Evolutionary conservation across 2,888 invertebrate genomes (phyloP).

Genomic region (Automeris io): DNA sequence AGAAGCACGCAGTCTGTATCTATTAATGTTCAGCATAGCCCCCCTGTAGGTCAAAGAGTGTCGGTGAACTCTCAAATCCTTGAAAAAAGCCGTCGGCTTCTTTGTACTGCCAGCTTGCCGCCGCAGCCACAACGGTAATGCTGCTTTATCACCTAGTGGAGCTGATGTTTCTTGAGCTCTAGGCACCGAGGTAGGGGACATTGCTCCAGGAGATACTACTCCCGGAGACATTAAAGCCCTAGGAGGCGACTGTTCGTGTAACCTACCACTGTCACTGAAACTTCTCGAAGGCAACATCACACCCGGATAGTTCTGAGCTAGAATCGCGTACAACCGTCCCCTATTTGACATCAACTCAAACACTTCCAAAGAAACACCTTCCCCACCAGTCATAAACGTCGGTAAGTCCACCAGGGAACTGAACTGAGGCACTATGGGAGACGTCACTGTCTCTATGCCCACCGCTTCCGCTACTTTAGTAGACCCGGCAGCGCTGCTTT

Average conservation of each 20-base stretch:
- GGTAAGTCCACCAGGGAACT: conserved; percentile 91
- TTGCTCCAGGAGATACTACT: conserved; percentile 32
- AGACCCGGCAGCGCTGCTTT: conserved; percentile 80
- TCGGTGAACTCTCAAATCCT: conserved; percentile 84
- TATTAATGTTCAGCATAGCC: conserved; percentile 89
- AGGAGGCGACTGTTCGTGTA: conserved; percentile 60
- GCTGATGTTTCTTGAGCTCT: conserved; percentile 31
- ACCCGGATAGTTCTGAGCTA: conserved; percentile 86
- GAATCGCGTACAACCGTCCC: conserved; percentile 82
- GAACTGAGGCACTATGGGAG: conserved; percentile 73
- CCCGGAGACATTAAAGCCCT: conserved; percentile 46
- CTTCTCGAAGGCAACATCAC: conserved; percentile 83
- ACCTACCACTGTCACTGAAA: conserved; percentile 80
- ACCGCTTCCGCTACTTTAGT: conserved; percentile 50
- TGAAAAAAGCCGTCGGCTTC: conserved; percentile 81
- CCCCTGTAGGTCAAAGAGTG: conserved; percentile 90
- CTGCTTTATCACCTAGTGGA: conserved; percentile 58
- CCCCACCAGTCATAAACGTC: conserved; percentile 87
- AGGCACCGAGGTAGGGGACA: conserved; percentile 40
- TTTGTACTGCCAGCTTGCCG: conserved; percentile 66
- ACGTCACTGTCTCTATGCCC: conserved; percentile 54
- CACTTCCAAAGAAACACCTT: conserved; percentile 86
- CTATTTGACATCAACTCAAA: conserved; percentile 83
- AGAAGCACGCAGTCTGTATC: conserved; percentile 87
- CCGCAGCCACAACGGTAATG: conserved; percentile 75